phyloP scores from a whole-genome alignment of 2,797 vertebrate species.

The Coregonus suidteri region DNA sequence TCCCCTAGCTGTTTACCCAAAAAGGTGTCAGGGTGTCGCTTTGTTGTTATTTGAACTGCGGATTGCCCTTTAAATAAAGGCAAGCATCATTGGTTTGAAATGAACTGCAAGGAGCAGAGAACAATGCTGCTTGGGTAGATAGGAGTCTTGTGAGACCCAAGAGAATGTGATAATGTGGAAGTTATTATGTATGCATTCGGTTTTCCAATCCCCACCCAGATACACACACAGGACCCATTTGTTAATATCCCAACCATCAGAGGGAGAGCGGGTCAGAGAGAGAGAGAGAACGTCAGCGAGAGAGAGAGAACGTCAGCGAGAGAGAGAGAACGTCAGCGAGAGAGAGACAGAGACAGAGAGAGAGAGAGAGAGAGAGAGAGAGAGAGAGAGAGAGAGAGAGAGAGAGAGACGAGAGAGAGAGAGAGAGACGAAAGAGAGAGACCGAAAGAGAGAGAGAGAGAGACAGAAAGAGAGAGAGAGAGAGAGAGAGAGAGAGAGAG shows the following conservation, averaged over 20 bases:
- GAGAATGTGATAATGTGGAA: conserved; percentile 9
- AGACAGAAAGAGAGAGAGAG: too few species aligned
- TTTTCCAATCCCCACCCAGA: conserved; percentile 47
- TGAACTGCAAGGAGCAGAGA: background rate
- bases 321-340: background rate
- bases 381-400: background rate
- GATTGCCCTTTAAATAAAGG: too few species aligned
- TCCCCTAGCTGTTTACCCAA: too few species aligned
- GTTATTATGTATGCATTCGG: conserved; percentile 38
- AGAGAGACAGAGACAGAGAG: background rate
- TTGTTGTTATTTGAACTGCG: too few species aligned
- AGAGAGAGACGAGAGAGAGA: conserved; percentile 7
- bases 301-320: conserved; percentile 19
- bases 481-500: background rate
- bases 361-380: background rate
- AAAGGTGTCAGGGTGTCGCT: too few species aligned
- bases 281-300: conserved; percentile 3
- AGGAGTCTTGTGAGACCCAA: background rate
- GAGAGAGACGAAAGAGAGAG: background rate
- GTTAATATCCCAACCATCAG: conserved; percentile 9
- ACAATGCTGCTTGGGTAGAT: conserved; percentile 10
- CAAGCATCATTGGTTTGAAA: background rate
- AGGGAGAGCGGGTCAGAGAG: conserved; percentile 46
- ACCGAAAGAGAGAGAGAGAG: conserved; percentile 10
- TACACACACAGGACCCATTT: conserved; percentile 13